Percentiles rank a stretch among this genome's conserved stretches.
These are phyloP conservation scores for Drosophila paucipuncta DNA, from an alignment of 2,888 invertebrate species.

Conservation along the genomic window DNA sequence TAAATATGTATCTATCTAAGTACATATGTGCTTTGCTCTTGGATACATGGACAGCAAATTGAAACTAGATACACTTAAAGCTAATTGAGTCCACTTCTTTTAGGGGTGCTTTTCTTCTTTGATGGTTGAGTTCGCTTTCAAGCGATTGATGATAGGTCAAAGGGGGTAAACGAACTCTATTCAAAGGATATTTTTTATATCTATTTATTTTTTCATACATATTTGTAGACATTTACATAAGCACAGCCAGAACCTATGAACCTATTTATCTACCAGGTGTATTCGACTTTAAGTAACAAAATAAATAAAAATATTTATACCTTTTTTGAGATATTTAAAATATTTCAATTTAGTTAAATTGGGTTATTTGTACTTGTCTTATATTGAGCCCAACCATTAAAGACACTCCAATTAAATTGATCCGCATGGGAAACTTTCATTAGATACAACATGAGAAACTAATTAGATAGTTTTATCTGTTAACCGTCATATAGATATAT, in stretches of 20 bases:
- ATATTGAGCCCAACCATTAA: background rate
- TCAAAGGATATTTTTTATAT: background rate
- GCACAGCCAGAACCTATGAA: background rate
- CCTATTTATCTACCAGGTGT: background rate
- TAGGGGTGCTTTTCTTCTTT: conserved; percentile 12
- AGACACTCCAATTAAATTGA: background rate
- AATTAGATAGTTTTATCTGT: background rate
- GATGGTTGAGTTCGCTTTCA: conserved; percentile 7
- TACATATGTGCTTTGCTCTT: background rate
- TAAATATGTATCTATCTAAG: background rate
- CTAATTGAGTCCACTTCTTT: conserved; percentile 41
- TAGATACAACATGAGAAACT: background rate
- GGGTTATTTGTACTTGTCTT: background rate
- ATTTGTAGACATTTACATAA: background rate
- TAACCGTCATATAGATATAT: background rate
- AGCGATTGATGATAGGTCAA: conserved; percentile 62
- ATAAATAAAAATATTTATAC: background rate
- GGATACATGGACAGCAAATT: conserved; percentile 11
- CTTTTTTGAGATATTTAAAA: background rate
- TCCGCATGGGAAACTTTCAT: background rate
- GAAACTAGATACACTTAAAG: conserved; percentile 44
- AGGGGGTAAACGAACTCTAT: conserved; percentile 36
- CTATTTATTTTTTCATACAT: background rate
- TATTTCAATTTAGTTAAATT: background rate
- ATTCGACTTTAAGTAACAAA: background rate